These are phyloP conservation scores for Spicauda simplicius DNA, from an alignment of 2,888 invertebrate species.

Conservation along the genomic window DNA sequence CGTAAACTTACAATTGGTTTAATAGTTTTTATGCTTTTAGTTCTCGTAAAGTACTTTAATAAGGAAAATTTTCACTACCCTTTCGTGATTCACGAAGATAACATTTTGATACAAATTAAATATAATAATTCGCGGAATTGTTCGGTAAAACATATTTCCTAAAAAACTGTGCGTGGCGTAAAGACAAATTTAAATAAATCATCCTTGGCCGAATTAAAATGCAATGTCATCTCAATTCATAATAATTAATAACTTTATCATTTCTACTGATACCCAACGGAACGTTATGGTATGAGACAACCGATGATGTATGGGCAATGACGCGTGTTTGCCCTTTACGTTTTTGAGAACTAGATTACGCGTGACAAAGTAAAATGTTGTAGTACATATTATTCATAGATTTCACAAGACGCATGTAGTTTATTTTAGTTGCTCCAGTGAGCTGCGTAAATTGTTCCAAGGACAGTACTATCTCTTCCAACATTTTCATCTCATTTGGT, in stretches of 20 bases:
- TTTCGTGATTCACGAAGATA: too few species aligned
- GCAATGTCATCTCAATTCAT: not conserved
- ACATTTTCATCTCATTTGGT: slow-evolving; percentile 21
- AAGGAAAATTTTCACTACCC: too few species aligned
- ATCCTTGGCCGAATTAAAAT: not conserved
- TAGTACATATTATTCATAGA: not conserved
- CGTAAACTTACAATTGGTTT: not conserved
- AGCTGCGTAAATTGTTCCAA: slow-evolving; percentile 18
- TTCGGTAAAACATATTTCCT: not conserved
- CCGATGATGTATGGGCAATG: slow-evolving; percentile 20
- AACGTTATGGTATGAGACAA: slow-evolving; percentile 7
- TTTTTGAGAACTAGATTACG: slow-evolving; percentile 8
- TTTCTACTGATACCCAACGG: not conserved
- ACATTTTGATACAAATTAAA: too few species aligned
- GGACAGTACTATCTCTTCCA: slow-evolving; percentile 15
- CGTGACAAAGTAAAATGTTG: not conserved
- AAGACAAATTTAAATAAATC: not conserved
- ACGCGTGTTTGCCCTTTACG: slow-evolving; percentile 1
- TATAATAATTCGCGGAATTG: not conserved
- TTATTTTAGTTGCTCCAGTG: slow-evolving; percentile 14
- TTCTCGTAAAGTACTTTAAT: too few species aligned
- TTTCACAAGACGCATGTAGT: slow-evolving; percentile 11
- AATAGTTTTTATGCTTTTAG: too few species aligned
- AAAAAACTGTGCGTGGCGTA: not conserved
- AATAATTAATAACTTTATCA: not conserved